phyloP scores from a whole-genome alignment of 2,797 vertebrate species.

The Nannoperca obscura region DNA sequence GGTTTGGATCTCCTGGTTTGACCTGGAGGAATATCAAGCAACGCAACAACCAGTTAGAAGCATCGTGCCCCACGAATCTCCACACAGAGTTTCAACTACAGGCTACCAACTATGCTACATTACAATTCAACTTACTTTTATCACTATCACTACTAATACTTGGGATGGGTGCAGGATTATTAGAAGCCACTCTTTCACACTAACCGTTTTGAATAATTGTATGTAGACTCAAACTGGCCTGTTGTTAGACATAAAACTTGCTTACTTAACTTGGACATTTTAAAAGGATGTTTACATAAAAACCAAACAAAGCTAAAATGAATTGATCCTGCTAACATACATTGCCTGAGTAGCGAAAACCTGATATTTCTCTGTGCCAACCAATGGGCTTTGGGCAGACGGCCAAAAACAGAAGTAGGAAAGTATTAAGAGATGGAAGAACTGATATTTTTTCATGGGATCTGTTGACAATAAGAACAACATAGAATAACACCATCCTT shows the following conservation, averaged over 20 bases:
- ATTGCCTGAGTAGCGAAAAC: background rate
- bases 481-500: background rate
- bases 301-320: conserved; percentile 26
- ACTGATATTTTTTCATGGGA: conserved; percentile 8
- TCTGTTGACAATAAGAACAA: background rate
- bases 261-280: background rate
- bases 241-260: background rate
- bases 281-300: conserved; percentile 17
- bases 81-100: conserved; percentile 16
- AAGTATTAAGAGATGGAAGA: background rate
- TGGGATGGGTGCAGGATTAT: conserved; percentile 29
- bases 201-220: background rate
- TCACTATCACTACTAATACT: background rate
- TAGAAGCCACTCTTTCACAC: conserved; percentile 8
- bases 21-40: conserved; percentile 85
- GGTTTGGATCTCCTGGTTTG: conserved; percentile 99
- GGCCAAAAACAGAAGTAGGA: background rate
- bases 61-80: conserved; percentile 71
- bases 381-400: background rate
- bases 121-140: background rate
- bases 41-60: conserved; percentile 84
- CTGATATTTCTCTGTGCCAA: background rate
- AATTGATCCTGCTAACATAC: background rate
- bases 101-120: conserved; percentile 2
- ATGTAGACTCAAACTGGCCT: background rate